These are phyloP conservation scores for Chromis chromis DNA, from an alignment of 2,797 vertebrate species.

Conservation along the genomic window DNA sequence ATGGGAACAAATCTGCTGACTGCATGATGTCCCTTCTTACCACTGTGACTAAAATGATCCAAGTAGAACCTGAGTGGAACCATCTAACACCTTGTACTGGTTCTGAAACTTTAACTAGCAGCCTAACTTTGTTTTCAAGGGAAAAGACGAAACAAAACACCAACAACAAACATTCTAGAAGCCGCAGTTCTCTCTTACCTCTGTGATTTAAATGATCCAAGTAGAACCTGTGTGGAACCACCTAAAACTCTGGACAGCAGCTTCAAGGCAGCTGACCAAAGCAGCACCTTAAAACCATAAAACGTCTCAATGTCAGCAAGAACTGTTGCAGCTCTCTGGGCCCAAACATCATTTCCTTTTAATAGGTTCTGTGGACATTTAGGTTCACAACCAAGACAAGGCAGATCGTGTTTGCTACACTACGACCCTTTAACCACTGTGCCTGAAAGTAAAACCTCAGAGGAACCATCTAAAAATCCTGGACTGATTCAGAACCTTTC, in stretches of 20 bases:
- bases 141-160: too few relatives aligned
- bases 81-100: neutral
- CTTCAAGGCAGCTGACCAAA: neutral
- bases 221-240: constrained; percentile 5
- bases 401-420: too few relatives aligned
- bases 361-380: too few relatives aligned
- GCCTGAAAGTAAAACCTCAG: too few relatives aligned
- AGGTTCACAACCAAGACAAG: too few relatives aligned
- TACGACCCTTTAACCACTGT: too few relatives aligned
- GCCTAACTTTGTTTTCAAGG: too few relatives aligned
- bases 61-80: constrained; percentile 4
- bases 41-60: neutral
- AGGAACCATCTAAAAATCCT: neutral
- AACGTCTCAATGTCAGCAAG: neutral
- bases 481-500: neutral
- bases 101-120: neutral
- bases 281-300: neutral
- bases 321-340: neutral
- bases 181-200: neutral
- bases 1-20: neutral
- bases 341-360: too few relatives aligned
- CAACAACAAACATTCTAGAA: too few relatives aligned
- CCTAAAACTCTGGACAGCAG: neutral
- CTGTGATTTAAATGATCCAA: neutral
- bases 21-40: neutral